Evolutionary conservation across 2,888 invertebrate genomes (phyloP), one percentile per base, ranked within the genome.

Genomic region (Amaurobius ferox): DNA sequence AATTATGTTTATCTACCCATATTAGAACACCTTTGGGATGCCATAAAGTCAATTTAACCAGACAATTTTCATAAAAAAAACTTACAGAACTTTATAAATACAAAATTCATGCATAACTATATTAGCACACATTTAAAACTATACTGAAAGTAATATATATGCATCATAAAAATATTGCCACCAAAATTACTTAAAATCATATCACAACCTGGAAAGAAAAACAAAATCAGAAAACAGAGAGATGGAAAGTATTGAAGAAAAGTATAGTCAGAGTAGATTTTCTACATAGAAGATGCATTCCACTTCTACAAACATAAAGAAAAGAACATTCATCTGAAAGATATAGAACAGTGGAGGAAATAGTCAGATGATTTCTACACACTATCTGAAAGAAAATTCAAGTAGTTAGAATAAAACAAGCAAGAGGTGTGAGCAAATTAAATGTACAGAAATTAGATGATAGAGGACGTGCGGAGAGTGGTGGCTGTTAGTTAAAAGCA

Each of bases 401-500:
- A 44, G 55, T 23, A 23, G n/a, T 55, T 55, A 23, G 55, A 55
- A 55, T 55, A 55, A 23, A 55, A 55, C 16, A 55, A 55, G 55
- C 55, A 2, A 55, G 55, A 55, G 23, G 55, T 23, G 5, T 23
- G 23, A 55, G 55, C 55, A 55, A 55, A 55, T 23, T 55, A 55
- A 55, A 2, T 44, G 6, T 16, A 44, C n/a, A n/a, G 16, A 44
- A 44, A 44, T 13, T 3, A 44, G n/a, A 44, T 23, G 3, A 55
- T 6, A 55, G 23, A 55, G 55, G 23, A 11, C 19, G 55, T 23
- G 55, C 23, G 23, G 16, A 44, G n/a, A 2, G 2, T 55, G 23
- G 55, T 55, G 55, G 55, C 55, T 55, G 35, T 55, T 55, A 55
- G n/a, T 55, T n/a, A 23, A 55, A 55, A 23, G 55, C 55, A 55